Evolutionary conservation across 2,113 vertebrate species (phyloP).

Genomic region (Narcine bancroftii): DNA sequence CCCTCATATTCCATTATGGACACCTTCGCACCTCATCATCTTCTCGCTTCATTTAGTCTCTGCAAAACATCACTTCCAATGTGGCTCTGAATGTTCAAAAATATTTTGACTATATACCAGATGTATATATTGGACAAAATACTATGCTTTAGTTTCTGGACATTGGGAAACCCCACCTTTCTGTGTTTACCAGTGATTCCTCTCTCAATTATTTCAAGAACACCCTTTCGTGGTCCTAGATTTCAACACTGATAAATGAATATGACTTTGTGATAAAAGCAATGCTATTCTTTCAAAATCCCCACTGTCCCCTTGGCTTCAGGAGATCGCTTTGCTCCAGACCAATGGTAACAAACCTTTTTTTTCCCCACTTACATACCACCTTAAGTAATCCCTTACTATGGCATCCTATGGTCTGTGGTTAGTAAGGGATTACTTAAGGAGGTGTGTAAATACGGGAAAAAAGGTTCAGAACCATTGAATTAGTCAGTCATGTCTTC

Average conservation of each 20-base stretch:
- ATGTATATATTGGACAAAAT: background rate
- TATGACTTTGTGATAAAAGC: background rate
- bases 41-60: no score
- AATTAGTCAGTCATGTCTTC: no score
- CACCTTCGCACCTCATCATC: background rate
- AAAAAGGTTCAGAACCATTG: no score
- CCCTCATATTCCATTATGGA: background rate
- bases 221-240: background rate
- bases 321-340: background rate
- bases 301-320: background rate
- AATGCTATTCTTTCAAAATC: background rate
- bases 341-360: no score
- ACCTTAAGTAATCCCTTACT: no score
- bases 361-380: no score
- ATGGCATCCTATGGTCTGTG: no score
- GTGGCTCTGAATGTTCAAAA: background rate
- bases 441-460: no score
- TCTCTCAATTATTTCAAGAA: background rate
- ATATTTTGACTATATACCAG: background rate
- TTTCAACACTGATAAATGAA: background rate
- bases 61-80: background rate
- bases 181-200: background rate
- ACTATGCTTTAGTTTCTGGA: background rate
- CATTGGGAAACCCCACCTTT: background rate
- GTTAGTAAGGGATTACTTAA: no score